Base-by-base conservation (phyloP, 2,888 invertebrate genomes). In the Plusia festucae region DNA sequence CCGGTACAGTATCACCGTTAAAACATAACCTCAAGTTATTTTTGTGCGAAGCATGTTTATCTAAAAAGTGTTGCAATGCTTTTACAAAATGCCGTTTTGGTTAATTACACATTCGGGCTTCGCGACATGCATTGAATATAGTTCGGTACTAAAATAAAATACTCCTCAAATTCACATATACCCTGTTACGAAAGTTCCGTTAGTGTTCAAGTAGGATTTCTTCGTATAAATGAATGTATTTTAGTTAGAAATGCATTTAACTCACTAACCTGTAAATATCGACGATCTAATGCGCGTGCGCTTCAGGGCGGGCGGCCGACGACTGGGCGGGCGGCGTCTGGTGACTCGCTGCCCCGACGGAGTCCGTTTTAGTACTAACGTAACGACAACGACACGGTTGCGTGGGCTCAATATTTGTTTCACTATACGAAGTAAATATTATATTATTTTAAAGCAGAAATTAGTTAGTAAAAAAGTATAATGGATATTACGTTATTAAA, bases 261-360 rank as follows among this genome's bases (percentile, higher is more conserved):
- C 72, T 65, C 68, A 86, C 93, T 92, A 73, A 92, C 92, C 92
- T 89, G 85, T 65, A 57, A 22, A 56, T 56, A 70, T 69, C 68
- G 74, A 70, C 65, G 79, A 79, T 75, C 80, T 86, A 86, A 88
- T 88, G 92, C 89, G 91, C 88, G 88, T 86, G 78, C 79, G 81
- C 75, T 79, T 88, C 76, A 76, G 87, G 94, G 94, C 94, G 94
- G 94, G 91, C 93, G 90, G 93, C 86, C 84, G 90, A 81, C 84
- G 92, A 94, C 94, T 94, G 94, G 93, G 94, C 93, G 94, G 94
- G 91, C 92, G 89, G 91, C 86, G 88, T 82, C 76, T 79, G 87
- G 87, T 87, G 89, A 82, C 68, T 79, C 71, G 72, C 67, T 67
- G 62, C 60, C 70, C 70, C 76, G 77, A 79, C 75, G 53, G 20